These are phyloP conservation scores for Stichopus horrens DNA, from an alignment of 53 echinoderm and acorn worm genomes.

Conservation along the genomic window DNA sequence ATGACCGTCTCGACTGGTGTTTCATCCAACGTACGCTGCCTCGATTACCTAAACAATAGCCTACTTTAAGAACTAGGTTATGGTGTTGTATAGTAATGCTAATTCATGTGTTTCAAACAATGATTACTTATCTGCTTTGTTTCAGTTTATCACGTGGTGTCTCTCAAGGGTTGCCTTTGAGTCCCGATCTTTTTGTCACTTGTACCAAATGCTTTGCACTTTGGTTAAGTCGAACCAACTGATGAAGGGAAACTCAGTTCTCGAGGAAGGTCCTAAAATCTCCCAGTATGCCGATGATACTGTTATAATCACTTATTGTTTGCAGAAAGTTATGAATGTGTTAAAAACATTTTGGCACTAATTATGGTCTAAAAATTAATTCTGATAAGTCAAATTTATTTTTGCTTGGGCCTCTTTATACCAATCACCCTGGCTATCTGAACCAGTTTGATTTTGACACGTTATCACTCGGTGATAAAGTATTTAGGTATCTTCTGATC, in stretches of 20 bases:
- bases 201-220: neutral
- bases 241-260: neutral
- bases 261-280: neutral
- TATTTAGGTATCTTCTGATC: neutral
- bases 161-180: neutral
- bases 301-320: neutral
- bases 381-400: neutral
- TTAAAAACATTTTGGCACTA: neutral
- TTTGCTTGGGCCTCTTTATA: neutral
- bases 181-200: neutral
- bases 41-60: neutral
- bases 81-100: neutral
- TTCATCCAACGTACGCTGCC: neutral
- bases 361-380: neutral
- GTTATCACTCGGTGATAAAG: too few relatives aligned
- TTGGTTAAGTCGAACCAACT: neutral
- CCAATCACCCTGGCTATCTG: neutral
- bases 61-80: neutral
- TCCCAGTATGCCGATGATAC: neutral
- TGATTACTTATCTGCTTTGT: neutral
- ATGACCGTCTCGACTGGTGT: neutral
- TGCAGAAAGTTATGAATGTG: neutral
- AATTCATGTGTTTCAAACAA: neutral
- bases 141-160: constrained; percentile 1
- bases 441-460: neutral